These are phyloP conservation scores for Ormia ochracea DNA, from an alignment of 2,888 invertebrate species.

Conservation along the genomic window DNA sequence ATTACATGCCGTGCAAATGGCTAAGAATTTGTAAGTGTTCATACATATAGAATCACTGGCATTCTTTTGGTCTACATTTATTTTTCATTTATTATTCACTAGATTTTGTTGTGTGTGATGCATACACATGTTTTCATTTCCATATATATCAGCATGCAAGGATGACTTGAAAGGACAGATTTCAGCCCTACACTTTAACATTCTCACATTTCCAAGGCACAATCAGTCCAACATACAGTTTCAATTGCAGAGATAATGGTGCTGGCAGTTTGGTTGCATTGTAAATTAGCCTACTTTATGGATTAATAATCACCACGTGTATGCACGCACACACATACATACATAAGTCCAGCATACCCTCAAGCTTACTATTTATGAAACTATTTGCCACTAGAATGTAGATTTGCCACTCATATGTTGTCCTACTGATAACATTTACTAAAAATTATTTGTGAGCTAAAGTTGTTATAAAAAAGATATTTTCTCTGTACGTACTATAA, in stretches of 20 bases:
- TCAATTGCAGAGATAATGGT: constrained; percentile 26
- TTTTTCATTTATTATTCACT: not conserved
- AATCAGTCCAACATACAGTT: constrained; percentile 10
- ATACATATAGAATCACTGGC: constrained; percentile 26
- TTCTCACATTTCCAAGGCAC: not conserved
- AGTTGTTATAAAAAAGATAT: too few relatives aligned
- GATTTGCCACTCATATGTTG: constrained; percentile 11
- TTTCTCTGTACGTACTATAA: too few relatives aligned
- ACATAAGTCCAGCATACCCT: too few relatives aligned
- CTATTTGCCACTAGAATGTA: constrained; percentile 27
- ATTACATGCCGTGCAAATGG: constrained; percentile 61
- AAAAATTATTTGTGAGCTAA: constrained; percentile 57
- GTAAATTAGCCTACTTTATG: constrained; percentile 51
- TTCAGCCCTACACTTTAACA: not conserved
- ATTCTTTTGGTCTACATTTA: constrained; percentile 33
- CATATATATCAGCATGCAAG: not conserved
- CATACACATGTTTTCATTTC: constrained; percentile 43
- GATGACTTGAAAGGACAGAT: constrained; percentile 37
- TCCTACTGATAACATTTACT: constrained; percentile 51
- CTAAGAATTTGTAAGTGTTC: constrained; percentile 48
- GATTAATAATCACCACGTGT: not conserved
- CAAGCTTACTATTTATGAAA: constrained; percentile 44
- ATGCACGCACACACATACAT: too few relatives aligned
- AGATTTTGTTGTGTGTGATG: constrained; percentile 31
- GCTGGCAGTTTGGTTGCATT: constrained; percentile 33